Evolutionary conservation across 2,113 vertebrate species (phyloP), one percentile per base, ranked within the genome.

Genomic region (Sphyrna mokarran): DNA sequence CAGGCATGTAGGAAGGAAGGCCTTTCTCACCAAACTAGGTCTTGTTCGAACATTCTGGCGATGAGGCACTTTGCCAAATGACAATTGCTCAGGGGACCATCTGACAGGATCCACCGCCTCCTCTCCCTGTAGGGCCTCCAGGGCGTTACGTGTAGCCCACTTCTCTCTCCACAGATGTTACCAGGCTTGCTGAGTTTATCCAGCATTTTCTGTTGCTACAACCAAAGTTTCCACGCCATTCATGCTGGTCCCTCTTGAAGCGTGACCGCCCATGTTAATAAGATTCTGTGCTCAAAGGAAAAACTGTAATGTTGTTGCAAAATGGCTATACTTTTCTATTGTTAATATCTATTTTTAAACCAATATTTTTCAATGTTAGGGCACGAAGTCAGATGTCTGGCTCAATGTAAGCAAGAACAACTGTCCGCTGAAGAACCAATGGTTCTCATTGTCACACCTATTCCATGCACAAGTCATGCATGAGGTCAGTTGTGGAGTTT

Each of bases 331-430:
- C 87, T 90, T 90, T 90, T 90, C 87, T 90, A 90, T 90, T 33
- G 87, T 90, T 90, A 90, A 58, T 90, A 90, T 90, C 61, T 90
- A 90, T 90, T 90, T 90, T 90, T 90, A 90, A 90, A 90, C 48
- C 87, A 33, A 90, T 58, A 11, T 90, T 90, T 89, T 90, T 90
- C 87, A 90, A 90, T 90, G 87, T 26, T 61, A 90, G 87, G 87
- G 11, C 61, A 58, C 33, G 87, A 90, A 29, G 86, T 58, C 48
- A 54, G 54, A 61, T 63, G 87, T 58, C 54, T 90, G 13, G 54
- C 16, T 90, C 54, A 33, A 90, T 90, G 87, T 90, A 61, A 90
- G 48, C 48, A 54, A 54, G 5, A 90, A 33, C 14, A 89, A 63
- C 86, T 90, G 87, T 58, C 48, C 48, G n/a, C 48, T 61, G 33